Percentiles rank a stretch among this genome's conserved stretches.
phyloP scores from a whole-genome alignment of 2,888 invertebrate species.

The Dolomedes plantarius region DNA sequence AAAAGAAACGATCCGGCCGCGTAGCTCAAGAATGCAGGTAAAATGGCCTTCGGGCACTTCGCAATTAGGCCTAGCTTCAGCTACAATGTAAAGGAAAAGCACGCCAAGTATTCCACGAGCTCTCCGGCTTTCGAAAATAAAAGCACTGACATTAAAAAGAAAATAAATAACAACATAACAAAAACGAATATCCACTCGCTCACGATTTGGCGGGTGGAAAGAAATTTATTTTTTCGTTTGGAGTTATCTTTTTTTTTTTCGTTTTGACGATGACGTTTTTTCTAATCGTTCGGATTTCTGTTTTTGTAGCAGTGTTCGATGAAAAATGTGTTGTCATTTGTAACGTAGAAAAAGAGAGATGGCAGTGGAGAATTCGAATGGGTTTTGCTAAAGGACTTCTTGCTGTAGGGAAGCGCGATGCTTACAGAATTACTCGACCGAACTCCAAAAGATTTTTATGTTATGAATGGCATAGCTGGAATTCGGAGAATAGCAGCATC shows the following conservation, averaged over 20 bases:
- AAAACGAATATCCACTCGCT: conserved; percentile 53
- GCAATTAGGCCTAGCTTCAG: conserved; percentile 71
- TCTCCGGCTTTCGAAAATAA: conserved; percentile 62
- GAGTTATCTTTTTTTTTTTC: too few species aligned
- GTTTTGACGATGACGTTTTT: conserved; percentile 24
- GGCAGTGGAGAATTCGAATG: conserved; percentile 62
- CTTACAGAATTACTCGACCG: background rate
- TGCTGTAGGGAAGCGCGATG: conserved; percentile 50
- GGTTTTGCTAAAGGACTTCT: conserved; percentile 25
- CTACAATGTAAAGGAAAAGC: conserved; percentile 68
- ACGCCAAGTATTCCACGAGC: conserved; percentile 66
- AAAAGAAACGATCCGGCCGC: conserved; percentile 45
- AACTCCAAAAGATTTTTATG: background rate
- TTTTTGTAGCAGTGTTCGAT: conserved; percentile 68
- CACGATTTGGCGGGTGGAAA: conserved; percentile 69
- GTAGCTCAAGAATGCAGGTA: conserved; percentile 69
- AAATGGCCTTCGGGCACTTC: conserved; percentile 62
- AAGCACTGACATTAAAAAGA: conserved; percentile 70
- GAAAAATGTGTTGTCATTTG: conserved; percentile 69
- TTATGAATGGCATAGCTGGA: background rate
- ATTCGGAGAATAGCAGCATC: background rate
- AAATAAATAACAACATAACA: conserved; percentile 51
- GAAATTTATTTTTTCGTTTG: conserved; percentile 27
- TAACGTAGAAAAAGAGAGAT: conserved; percentile 27
- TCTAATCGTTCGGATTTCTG: conserved; percentile 65